Conservation (phyloP, 2,888 invertebrate genomes). For the Patella ulyssiponensis region DNA sequence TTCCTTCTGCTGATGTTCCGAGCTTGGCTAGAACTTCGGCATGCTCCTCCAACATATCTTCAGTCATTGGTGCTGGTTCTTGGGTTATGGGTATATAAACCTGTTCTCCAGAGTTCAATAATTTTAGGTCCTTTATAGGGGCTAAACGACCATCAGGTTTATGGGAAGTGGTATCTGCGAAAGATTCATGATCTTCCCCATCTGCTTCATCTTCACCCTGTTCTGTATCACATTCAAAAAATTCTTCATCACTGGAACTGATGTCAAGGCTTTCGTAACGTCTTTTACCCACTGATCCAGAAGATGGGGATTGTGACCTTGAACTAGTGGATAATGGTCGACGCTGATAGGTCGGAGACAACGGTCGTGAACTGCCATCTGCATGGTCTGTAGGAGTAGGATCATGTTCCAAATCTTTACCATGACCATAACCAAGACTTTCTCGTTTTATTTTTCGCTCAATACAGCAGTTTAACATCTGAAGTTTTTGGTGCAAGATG, state of each 20-base stretch:
- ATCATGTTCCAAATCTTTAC: conserved; percentile 27
- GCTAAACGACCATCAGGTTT: conserved; percentile 81
- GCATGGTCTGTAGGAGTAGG: neutral
- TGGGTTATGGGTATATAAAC: conserved; percentile 86
- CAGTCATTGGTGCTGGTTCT: conserved; percentile 96
- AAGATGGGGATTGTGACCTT: neutral
- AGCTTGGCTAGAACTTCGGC: conserved; percentile 88
- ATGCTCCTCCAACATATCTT: conserved; percentile 95
- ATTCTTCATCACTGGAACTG: conserved; percentile 50
- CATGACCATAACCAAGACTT: conserved; percentile 39
- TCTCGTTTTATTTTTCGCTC: conserved; percentile 73
- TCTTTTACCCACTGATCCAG: neutral
- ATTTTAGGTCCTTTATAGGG: conserved; percentile 79
- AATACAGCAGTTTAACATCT: conserved; percentile 79
- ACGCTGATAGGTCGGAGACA: neutral
- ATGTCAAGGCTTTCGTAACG: too few species aligned
- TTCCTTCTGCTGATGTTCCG: conserved; percentile 87
- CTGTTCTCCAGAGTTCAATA: conserved; percentile 79
- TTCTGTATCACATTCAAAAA: conserved; percentile 68
- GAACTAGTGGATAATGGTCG: neutral
- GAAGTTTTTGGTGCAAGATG: conserved; percentile 92
- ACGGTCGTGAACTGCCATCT: neutral
- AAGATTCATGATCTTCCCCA: neutral
- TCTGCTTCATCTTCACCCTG: conserved; percentile 18
- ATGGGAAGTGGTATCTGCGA: conserved; percentile 34